A percentile compares a stretch with the other conserved stretches of the same genome.
These are phyloP conservation scores for Dinomys branickii DNA, from an alignment of 2,113 vertebrate genomes.

Conservation along the genomic window DNA sequence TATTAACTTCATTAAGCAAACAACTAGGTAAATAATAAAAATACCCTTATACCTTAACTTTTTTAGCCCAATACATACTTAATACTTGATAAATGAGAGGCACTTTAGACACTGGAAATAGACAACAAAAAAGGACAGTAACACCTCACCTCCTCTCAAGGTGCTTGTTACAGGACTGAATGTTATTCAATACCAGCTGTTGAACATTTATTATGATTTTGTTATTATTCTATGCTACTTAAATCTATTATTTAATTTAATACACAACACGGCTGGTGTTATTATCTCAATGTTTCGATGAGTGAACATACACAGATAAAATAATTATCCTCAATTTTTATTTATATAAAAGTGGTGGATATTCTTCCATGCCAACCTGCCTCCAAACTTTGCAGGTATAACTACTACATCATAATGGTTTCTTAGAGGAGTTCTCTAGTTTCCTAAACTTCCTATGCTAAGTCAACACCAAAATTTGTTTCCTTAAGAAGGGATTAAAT, in stretches of 20 bases:
- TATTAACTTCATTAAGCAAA: neutral
- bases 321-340: neutral
- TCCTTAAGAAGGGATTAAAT: neutral
- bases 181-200: neutral
- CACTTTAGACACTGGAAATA: neutral
- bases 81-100: neutral
- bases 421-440: neutral
- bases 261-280: neutral
- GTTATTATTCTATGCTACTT: neutral
- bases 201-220: neutral
- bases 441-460: neutral
- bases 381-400: neutral
- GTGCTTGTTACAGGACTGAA: neutral
- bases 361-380: neutral
- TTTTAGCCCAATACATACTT: neutral
- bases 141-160: neutral
- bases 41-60: neutral
- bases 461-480: neutral
- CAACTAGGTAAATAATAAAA: neutral
- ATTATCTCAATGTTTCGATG: neutral
- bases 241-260: neutral
- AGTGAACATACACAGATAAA: neutral
- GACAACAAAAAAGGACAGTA: neutral
- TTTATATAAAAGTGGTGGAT: neutral
- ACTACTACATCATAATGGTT: neutral